These are phyloP conservation scores for Pheosia gnoma DNA, from an alignment of 2,888 invertebrate species.

Conservation along the genomic window DNA sequence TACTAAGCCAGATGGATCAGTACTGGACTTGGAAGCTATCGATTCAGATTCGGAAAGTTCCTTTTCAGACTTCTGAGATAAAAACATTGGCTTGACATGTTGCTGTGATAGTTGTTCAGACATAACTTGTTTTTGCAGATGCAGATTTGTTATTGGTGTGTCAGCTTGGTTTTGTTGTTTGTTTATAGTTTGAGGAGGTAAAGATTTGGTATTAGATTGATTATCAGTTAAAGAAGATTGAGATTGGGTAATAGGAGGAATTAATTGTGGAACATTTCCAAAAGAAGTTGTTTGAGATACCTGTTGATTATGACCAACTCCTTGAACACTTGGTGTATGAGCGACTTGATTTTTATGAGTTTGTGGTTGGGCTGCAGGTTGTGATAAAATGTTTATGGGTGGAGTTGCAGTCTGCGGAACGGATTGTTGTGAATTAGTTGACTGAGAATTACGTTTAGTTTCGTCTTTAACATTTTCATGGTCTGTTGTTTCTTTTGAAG, in stretches of 20 bases:
- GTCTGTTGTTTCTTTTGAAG: conserved; percentile 42
- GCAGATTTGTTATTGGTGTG: conserved; percentile 41
- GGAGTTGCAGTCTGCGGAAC: conserved; percentile 30
- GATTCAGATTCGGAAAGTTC: conserved; percentile 69
- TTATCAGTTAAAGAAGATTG: conserved; percentile 53
- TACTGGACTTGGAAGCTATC: conserved; percentile 62
- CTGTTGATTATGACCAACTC: conserved; percentile 32
- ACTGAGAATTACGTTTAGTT: conserved; percentile 38
- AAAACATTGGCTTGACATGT: conserved; percentile 55
- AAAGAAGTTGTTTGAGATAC: conserved; percentile 45
- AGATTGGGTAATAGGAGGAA: conserved; percentile 42
- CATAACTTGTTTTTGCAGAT: conserved; percentile 53
- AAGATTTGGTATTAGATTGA: conserved; percentile 43
- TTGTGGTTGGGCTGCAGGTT: conserved; percentile 45
- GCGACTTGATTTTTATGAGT: conserved; percentile 45
- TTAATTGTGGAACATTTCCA: conserved; percentile 28
- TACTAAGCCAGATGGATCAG: conserved; percentile 53
- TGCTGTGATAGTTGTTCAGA: conserved; percentile 53
- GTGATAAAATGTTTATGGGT: conserved; percentile 36
- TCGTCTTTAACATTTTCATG: conserved; percentile 46
- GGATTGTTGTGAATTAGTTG: conserved; percentile 16
- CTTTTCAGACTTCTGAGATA: conserved; percentile 67
- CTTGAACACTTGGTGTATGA: too few species aligned
- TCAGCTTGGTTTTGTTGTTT: conserved; percentile 51
- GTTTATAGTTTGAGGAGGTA: conserved; percentile 40